Conservation (phyloP, 2,797 vertebrate species). For the Melanotaenia parkinsoni region DNA sequence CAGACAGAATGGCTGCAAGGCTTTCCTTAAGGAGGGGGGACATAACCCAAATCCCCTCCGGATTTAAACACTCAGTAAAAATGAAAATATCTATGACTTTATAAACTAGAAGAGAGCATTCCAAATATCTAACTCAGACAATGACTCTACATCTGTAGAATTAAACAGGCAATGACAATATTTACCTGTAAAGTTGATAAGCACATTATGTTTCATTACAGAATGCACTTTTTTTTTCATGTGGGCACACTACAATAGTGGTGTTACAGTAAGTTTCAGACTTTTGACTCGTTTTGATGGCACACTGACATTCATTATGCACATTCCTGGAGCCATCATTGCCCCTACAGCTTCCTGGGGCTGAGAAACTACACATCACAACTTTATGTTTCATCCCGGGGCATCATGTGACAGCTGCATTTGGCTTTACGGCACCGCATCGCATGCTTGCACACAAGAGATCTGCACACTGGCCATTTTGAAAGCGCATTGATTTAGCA, state of each 20-base stretch:
- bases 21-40: slow-evolving; percentile 25
- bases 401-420: too few species aligned
- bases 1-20: slow-evolving; percentile 30
- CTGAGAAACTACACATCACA: too few species aligned
- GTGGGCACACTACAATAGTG: slow-evolving; percentile 10
- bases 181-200: slow-evolving; percentile 45
- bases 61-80: slow-evolving; percentile 18
- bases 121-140: slow-evolving; percentile 26
- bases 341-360: too few species aligned
- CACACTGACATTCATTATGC: too few species aligned
- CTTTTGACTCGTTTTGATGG: too few species aligned
- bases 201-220: slow-evolving; percentile 57
- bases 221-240: slow-evolving; percentile 27
- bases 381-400: too few species aligned
- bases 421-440: too few species aligned
- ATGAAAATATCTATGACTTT: slow-evolving; percentile 16
- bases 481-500: too few species aligned
- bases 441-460: too few species aligned
- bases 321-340: too few species aligned
- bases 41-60: slow-evolving; percentile 29
- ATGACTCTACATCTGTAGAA: slow-evolving; percentile 18
- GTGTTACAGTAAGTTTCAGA: too few species aligned
- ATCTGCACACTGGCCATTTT: too few species aligned
- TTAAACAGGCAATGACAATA: slow-evolving; percentile 22
- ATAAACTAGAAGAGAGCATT: slow-evolving; percentile 18